Evolutionary conservation across 2,113 vertebrate genomes (phyloP), one percentile per base, ranked within the genome.

Genomic region (Anhinga anhinga): DNA sequence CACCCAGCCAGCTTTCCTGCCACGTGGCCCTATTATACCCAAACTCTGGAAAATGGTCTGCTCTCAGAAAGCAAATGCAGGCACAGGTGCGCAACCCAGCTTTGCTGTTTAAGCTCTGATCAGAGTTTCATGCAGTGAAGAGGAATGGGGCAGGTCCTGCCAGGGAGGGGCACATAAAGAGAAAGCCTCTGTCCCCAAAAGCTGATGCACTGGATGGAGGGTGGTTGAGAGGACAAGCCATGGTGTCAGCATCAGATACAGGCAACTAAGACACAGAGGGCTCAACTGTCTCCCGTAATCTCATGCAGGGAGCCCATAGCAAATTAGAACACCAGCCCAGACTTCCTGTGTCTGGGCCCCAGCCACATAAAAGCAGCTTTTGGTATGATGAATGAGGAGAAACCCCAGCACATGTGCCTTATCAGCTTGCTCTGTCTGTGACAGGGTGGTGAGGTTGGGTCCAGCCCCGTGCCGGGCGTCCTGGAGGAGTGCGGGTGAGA

Each of bases 401-500:
- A 95, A 73, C 36, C 40, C 71, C 66, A 82, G 63, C 47, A 52
- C 8, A 1, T 49, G 40, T 65, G 56, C 49, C n/a, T 66, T 88
- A 80, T 90, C 92, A 53, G 80, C 45, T 53, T 56, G 38, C 59
- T 92, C 20, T 81, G 19, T 69, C 67, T 66, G 67, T 55, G 50
- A 20, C 1, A 6, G 10, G 15, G 32, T 17, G n/a, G 20, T 32
- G 49, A 78, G 49, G 30, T 42, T 62, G 34, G 53, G 36, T 62
- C 29, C 0, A 0, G 29, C 30, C 38, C 55, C 1, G 1, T 0
- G 1, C 5, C 2, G 19, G 36, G 32, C 0, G 0, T 38, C 66
- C 44, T 56, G 66, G 61, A 79, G 72, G 30, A 44, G 15, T 3
- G 29, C 2, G 38, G 30, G 25, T n/a, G 58, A 40, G 47, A 70